Base-by-base conservation (phyloP, 1,140 invertebrate species). In the Melipona quadrifasciata region DNA sequence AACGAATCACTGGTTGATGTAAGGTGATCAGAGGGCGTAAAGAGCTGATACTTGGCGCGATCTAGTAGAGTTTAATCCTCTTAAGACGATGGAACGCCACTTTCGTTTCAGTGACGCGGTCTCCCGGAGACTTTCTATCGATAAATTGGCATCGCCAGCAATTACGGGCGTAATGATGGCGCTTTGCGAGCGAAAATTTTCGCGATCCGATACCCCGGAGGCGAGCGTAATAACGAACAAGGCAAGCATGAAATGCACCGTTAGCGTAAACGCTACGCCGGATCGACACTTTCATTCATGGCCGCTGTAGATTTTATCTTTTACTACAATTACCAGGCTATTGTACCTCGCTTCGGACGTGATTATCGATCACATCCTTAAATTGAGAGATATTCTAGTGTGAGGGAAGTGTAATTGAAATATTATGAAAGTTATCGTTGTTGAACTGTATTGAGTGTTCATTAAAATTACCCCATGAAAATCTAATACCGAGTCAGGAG, bases 101-200 rank as follows among this genome's bases (percentile, higher is more conserved):
- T 87, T 87, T 87, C 86, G 58, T 87, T 86, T 86, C 83, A 39
- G 55, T 78, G 78, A n/a, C 68, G 55, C 73, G 71, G 61, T 86
- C 74, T 81, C 78, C 57, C 34, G 61, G 80, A 10, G 39, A 47
- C 84, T 87, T 87, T 87, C 86, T 86, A 87, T 86, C 86, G 79
- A 86, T 82, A 86, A 87, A 86, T 64, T 57, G 61, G 84, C 72
- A 86, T 81, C 57, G 55, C 51, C 39, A 67, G 67, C 58, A 87
- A 87, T 86, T 81, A 77, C 72, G 17, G 51, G 57, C 16, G 47
- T 19, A 86, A 76, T 53, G 39, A 34, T 24, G 27, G 61, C 21
- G 47, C 34, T 47, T 39, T 61, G 53, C 16, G 31, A 64, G 57
- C 51, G 51, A 75, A 74, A 81, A 58, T 47, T 74, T 85, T 85